Evolutionary conservation across 2,113 vertebrate genomes (phyloP), one percentile per base, ranked within the genome.

Genomic region (Brachyhypopomus gauderio): DNA sequence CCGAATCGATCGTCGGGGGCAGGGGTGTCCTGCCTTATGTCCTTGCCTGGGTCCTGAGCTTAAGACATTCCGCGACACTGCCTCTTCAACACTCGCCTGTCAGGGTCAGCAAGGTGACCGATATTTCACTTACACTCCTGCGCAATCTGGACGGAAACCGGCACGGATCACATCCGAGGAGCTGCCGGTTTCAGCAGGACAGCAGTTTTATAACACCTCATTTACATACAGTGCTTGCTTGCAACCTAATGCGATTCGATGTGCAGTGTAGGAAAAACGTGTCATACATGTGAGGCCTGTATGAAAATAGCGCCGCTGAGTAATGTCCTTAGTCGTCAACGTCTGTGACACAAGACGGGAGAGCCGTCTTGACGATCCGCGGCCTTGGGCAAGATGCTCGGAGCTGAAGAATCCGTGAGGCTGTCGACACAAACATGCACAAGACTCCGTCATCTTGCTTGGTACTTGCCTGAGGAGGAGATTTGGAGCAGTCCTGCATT

Each of bases 391-490:
- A 20, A 82, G 86, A 84, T 78, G 59, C 20, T 58, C 66, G 70
- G 34, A 64, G 75, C 80, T 59, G 66, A 78, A 27, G 81, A 84
- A 64, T 84, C 83, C 84, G 59, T 75, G 78, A 86, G 84, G 80
- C 79, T 84, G 62, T 80, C 78, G 45, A 59, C 34, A 6, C 27
- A 89, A 62, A 56, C 17, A 75, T 19, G 85, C 85, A 38, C 86
- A 85, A 83, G 75, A 79, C 55, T 81, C 84, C 78, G 72, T 36
- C 66, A 85, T 87, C 88, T 85, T 86, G 80, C 71, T 77, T 56
- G 82, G 82, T 87, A 86, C 86, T 89, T 89, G 87, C 38, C 83
- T 41, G 23, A 52, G 75, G 80, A 85, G 81, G 80, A 77, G 76
- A 78, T 78, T 59, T 41, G 41, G 45, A 79, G 71, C 70, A 84